Evolutionary conservation across 2,888 invertebrate species (phyloP), one percentile per base, ranked within the genome.

Genomic region (Magallana nippona): DNA sequence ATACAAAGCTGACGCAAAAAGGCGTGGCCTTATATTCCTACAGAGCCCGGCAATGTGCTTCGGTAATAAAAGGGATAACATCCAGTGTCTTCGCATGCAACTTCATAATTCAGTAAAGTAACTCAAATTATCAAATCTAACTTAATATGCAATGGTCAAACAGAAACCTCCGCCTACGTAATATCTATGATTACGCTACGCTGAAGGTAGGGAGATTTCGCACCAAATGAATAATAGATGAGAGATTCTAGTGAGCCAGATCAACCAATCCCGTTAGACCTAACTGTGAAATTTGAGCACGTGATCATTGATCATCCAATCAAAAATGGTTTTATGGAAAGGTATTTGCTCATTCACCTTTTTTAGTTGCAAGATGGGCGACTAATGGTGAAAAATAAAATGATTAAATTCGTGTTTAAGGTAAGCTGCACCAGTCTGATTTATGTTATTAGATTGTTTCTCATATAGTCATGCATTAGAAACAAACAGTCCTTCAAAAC

Each of bases 281-380:
- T 62, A 32, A 71, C 81, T 77, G 27, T 86, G 79, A 86, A 85
- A 85, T 81, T 78, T 63, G 57, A 79, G 82, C 88, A 89, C 82
- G 85, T 89, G 88, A 84, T 79, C 44, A 58, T 27, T 10, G 22
- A 17, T 62, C 55, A 22, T 78, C 90, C 89, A 90, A 90, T 90
- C 78, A 85, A 32, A 78, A 55, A 13, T 55, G 0, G 60, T 56
- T 78, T 81, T 56, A 80, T 57, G 63, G 79, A 71, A 79, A 85
- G 87, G 85, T 88, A 87, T 89, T 88, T 89, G 89, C 92, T 92
- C 93, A 93, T 93, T 93, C 93, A 93, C 92, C 92, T 89, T 92
- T 92, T 92, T 91, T 91, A 90, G 78, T 60, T 82, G 82, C 63
- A 84, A 71, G 84, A 84, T 80, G 58, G 84, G 58, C 77, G 84